A percentile compares a stretch with the other conserved stretches of the same genome.
phyloP scores from a whole-genome alignment of 2,888 invertebrate genomes.

The Syritta pipiens region DNA sequence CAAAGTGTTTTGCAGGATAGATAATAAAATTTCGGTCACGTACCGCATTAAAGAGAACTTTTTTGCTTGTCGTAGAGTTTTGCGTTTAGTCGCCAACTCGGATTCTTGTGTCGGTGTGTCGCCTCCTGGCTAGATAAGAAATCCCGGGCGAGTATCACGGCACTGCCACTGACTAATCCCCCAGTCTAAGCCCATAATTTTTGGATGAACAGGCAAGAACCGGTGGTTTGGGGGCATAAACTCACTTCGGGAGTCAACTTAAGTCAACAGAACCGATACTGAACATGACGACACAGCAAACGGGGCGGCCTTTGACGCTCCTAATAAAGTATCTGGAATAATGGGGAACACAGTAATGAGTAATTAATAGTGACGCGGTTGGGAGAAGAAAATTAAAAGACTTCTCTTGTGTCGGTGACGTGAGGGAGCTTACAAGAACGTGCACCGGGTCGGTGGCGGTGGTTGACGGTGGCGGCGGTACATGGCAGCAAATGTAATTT shows the following conservation, averaged over 20 bases:
- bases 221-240: too few species aligned
- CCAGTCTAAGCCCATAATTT: too few species aligned
- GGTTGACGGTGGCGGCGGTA: background rate
- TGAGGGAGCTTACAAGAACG: too few species aligned
- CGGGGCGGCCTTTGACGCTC: slow-evolving; percentile 40
- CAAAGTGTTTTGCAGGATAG: too few species aligned
- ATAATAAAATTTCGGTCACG: slow-evolving; percentile 50
- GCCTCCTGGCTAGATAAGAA: slow-evolving; percentile 11
- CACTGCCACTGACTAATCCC: too few species aligned
- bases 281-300: slow-evolving; percentile 30
- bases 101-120: background rate
- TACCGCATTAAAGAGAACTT: slow-evolving; percentile 50
- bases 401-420: too few species aligned
- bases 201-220: slow-evolving; percentile 12
- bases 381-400: slow-evolving; percentile 18
- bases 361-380: slow-evolving; percentile 52
- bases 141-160: background rate
- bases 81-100: background rate
- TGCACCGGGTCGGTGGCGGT: background rate
- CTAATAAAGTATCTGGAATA: slow-evolving; percentile 61
- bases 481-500: slow-evolving; percentile 49
- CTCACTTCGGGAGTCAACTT: too few species aligned
- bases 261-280: too few species aligned
- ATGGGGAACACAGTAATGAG: slow-evolving; percentile 62
- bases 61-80: slow-evolving; percentile 19